Evolutionary conservation across 2,888 invertebrate genomes (phyloP), one percentile per base, ranked within the genome.

Genomic region (Torymus aiolomorphi): DNA sequence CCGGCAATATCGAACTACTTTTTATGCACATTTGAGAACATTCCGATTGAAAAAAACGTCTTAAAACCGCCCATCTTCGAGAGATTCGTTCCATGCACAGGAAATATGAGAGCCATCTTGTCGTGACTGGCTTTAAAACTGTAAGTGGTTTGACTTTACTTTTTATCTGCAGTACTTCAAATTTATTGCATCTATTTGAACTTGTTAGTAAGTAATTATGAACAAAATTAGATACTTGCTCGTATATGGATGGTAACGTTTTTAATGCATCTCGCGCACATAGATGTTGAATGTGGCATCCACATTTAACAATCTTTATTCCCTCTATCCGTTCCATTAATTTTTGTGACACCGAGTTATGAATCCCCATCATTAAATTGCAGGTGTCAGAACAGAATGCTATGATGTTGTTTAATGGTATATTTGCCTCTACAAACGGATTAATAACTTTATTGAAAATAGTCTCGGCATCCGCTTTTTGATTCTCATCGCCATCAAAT

Each of bases 141-240:
- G 1, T 42, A 2, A 71, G 16, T 11, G 10, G 2, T 13, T 59
- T 10, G 1, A 71, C 0, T n/a, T n/a, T 2, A 11, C 16, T 0
- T 11, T 12, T 18, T 2, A n/a, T 14, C 52, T 67, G 67, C 8
- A 57, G 24, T 12, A 10, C 14, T 14, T 16, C 14, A 18, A 49
- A 61, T 2, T 13, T 16, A 2, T 8, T n/a, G 1, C 0, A 2
- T 8, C 59, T 18, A n/a, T 51, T 67, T 3, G 66, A 14, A 67
- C 69, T 76, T n/a, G 11, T 52, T 2, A 3, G 13, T 1, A 76
- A 13, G 24, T 67, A 76, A 51, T 76, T 69, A 12, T 67, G 24
- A 16, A 76, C 24, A 4, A 13, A 16, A 16, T 16, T 10, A 8
- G 16, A 2, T 31, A 76, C 12, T n/a, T n/a, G n/a, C n/a, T n/a